Evolutionary conservation across 2,113 vertebrate genomes (phyloP), one percentile per base, ranked within the genome.

Genomic region (Thamnophis sirtalis): DNA sequence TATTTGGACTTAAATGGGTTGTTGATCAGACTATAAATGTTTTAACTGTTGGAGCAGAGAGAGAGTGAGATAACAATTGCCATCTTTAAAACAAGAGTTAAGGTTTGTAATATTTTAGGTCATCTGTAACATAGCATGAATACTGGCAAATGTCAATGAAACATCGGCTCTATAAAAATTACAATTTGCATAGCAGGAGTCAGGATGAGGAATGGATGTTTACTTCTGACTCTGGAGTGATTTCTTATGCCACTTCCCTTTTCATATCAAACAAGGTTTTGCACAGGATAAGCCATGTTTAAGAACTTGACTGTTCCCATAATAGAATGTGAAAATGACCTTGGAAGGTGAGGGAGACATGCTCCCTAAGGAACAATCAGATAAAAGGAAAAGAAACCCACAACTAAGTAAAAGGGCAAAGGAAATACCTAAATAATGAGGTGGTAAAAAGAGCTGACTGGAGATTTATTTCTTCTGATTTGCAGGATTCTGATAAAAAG

Each of bases 1-100:
- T 84, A 88, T 56, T 88, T 88, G 91, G 68, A 4, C 48, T 92
- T 92, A 55, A 92, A 53, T 84, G 86, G 38, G 26, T 24, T 92
- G 91, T 92, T 84, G 91, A 84, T 56, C 53, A 56, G 60, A 56
- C 51, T 80, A 10, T 68, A 88, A 84, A 92, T 88, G n/a, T 49
- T 92, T 88, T 88, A 84, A 92, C 51, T 84, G 60, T 24, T 87
- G 38, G 33, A 54, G 9, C 80, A 17, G 91, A n/a, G 80, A 80
- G 51, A 48, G 80, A 68, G 21, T 43, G 80, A 68, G 21, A 53
- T 9, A 80, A 13, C 24, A 43, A 15, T 56, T 92, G 51, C 5
- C 33, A 55, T 54, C 48, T 88, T 56, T 53, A 54, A 80, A 68
- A 68, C 7, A 43, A 17, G 3, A 43, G 51, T 48, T 43, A 21